A percentile compares a stretch with the other conserved stretches of the same genome.
phyloP scores from a whole-genome alignment of 2,888 invertebrate species.

The Meloe dianella region DNA sequence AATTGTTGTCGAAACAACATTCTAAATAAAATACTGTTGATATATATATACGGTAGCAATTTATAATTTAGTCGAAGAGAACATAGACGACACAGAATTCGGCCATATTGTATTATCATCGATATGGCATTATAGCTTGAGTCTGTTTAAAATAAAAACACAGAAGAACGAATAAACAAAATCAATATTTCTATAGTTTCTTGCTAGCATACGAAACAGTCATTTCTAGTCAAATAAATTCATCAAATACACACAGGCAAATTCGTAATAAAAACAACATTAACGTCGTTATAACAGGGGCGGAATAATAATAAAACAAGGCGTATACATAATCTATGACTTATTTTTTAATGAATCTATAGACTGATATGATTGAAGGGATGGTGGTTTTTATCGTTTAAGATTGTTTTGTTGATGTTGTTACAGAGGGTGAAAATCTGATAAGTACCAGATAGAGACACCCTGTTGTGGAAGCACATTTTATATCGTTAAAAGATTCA shows the following conservation, averaged over 20 bases:
- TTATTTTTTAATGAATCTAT: slow-evolving; percentile 11
- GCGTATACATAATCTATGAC: neutral
- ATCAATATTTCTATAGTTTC: neutral
- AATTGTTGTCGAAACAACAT: neutral
- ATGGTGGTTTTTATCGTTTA: neutral
- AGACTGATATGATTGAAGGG: neutral
- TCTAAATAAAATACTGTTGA: too few relatives aligned
- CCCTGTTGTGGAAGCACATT: neutral
- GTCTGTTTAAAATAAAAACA: neutral
- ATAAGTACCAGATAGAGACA: neutral
- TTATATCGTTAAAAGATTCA: neutral
- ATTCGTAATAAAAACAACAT: neutral
- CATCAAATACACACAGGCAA: neutral
- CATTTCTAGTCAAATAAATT: slow-evolving; percentile 10
- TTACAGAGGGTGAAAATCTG: neutral
- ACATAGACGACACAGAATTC: too few relatives aligned
- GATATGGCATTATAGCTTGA: neutral
- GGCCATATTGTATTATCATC: neutral
- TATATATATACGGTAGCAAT: too few relatives aligned
- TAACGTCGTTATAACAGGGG: neutral
- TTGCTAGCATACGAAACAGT: neutral
- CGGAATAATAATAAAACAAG: neutral
- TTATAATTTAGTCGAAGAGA: too few relatives aligned
- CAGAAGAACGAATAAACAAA: neutral
- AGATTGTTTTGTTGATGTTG: neutral